phyloP scores from a whole-genome alignment of 2,888 invertebrate species.

The Temnothorax rugatulus region DNA sequence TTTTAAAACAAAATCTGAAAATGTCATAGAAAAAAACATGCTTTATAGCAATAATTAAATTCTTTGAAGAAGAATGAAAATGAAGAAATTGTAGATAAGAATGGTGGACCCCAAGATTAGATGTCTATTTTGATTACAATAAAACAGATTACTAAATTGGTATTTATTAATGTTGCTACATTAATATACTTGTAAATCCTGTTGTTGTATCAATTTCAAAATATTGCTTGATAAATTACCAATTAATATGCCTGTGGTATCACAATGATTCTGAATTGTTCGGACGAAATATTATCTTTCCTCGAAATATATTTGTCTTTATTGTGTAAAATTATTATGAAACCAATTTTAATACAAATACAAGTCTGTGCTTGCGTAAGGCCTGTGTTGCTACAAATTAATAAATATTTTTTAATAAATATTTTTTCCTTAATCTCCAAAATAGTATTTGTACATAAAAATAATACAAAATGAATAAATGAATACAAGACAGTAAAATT shows the following conservation, averaged over 20 bases:
- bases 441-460: neutral
- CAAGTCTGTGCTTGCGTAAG: slow-evolving; percentile 12
- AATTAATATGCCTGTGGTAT: neutral
- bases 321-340: slow-evolving; percentile 15
- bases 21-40: neutral
- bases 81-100: neutral
- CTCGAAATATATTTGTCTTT: neutral
- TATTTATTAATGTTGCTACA: neutral
- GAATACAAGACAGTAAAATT: slow-evolving; percentile 19
- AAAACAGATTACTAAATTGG: neutral
- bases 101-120: neutral
- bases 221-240: slow-evolving; percentile 34
- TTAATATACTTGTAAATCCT: slow-evolving; percentile 36
- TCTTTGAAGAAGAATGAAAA: neutral
- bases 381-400: neutral
- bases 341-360: slow-evolving; percentile 10
- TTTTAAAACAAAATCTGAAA: neutral
- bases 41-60: neutral
- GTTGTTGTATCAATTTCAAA: neutral
- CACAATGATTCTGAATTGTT: slow-evolving; percentile 9
- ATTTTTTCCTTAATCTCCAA: neutral
- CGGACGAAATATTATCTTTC: neutral
- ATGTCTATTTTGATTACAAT: neutral
- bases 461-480: neutral
- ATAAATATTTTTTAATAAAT: neutral